Evolutionary conservation across 2,888 invertebrate species (phyloP).

Genomic region (Lycocerus yunnanus): DNA sequence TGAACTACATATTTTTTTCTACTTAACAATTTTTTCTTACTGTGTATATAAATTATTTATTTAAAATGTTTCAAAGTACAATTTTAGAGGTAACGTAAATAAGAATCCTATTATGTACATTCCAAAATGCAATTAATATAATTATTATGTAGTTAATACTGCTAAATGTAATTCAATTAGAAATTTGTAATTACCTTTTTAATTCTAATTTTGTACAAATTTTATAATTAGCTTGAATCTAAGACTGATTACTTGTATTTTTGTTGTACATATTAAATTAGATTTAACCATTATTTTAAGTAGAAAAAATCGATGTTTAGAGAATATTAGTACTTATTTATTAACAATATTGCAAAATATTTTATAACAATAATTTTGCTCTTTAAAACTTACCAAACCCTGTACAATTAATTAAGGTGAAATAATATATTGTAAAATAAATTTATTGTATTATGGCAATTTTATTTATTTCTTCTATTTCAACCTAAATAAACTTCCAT

Average conservation of each 20-base stretch:
- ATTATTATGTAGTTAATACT: background rate
- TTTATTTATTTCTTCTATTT: background rate
- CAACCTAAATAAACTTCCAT: no score
- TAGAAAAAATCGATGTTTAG: background rate
- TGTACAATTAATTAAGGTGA: background rate
- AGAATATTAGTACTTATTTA: background rate
- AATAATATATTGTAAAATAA: constrained; percentile 1
- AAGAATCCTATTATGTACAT: background rate
- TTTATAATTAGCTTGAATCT: constrained; percentile 25
- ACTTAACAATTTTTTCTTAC: constrained; percentile 12
- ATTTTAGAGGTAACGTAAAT: background rate
- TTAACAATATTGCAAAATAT: background rate
- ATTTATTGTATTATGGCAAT: background rate
- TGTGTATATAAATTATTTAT: constrained; percentile 13
- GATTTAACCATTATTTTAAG: background rate
- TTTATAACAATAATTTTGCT: background rate
- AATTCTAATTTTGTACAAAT: constrained; percentile 15
- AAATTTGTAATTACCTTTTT: constrained; percentile 2
- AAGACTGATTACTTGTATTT: constrained; percentile 30
- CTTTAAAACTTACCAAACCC: background rate
- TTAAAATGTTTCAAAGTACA: background rate
- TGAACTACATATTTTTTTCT: constrained; percentile 14
- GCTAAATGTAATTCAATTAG: background rate
- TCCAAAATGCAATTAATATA: background rate
- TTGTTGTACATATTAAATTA: constrained; percentile 20